A percentile compares a stretch with the other conserved stretches of the same genome.
Evolutionary conservation across 2,888 invertebrate species (phyloP).

Genomic region (Polymixis lichenea): DNA sequence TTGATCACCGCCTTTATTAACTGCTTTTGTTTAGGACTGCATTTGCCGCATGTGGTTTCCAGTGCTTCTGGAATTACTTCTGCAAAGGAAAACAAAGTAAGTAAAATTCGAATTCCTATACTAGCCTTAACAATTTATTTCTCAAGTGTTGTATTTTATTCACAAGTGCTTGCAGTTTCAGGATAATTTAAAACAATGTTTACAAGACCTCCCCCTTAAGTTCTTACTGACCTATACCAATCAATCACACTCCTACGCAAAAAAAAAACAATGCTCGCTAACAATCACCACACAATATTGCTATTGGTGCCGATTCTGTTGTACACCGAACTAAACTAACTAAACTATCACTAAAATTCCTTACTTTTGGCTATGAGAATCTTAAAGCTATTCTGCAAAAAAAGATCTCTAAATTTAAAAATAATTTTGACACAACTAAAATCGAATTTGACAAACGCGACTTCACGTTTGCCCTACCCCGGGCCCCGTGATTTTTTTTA

Average conservation of each 20-base stretch:
- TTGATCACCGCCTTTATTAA: constrained; percentile 91
- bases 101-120: background rate
- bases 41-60: constrained; percentile 92
- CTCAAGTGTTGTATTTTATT: background rate
- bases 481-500: no score
- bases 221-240: background rate
- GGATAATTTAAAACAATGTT: background rate
- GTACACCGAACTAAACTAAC: no score
- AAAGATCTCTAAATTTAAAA: no score
- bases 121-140: background rate
- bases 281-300: background rate
- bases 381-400: no score
- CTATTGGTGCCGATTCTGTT: no score
- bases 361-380: no score
- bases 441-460: no score
- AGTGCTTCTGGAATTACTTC: constrained; percentile 93
- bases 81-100: constrained; percentile 77
- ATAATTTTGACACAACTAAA: no score
- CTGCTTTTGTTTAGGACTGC: constrained; percentile 92
- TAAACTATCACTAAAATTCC: no score
- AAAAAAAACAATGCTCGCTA: background rate
- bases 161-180: background rate
- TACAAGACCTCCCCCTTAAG: background rate
- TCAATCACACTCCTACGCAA: background rate
- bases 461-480: no score